Evolutionary conservation across 2,888 invertebrate genomes (phyloP), one percentile per base, ranked within the genome.

Genomic region (Linyphia triangularis): DNA sequence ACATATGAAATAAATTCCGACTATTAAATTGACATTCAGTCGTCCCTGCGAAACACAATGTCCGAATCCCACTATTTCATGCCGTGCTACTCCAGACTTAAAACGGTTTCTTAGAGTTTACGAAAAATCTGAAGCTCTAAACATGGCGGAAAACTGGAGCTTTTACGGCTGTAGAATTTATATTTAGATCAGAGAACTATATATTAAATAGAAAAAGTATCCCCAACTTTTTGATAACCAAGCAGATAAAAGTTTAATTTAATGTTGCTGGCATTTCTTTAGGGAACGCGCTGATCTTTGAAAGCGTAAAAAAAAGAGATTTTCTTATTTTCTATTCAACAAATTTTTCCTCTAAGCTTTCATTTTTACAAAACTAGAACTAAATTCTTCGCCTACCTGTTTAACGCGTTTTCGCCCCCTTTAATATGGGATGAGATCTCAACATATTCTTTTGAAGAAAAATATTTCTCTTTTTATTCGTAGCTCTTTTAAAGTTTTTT

Each of bases 181-280:
- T 84, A 84, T 67, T 82, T 70, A 63, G 79, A 79, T 59, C 59
- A 19, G 16, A 37, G 19, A 33, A 10, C 37, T 59, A 57, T 70
- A 59, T 51, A 19, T 13, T 22, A 79, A 51, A 57, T 61, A 59
- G 22, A 28, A 9, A 10, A n/a, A 61, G 61, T 13, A 43, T 22
- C 30, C 26, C 16, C 59, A 70, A 77, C 57, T 65, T 40, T 79
- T 69, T 75, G 73, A 75, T 81, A 81, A 81, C 73, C 73, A 28
- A 22, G 30, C 37, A 30, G 82, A 81, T 88, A 82, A 75, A 88
- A 88, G 59, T 82, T 88, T 82, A 88, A 88, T 88, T 81, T 88
- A 88, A 88, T 73, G 75, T 86, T 82, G 59, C 81, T 61, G 40
- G 65, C 51, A 24, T 37, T 70, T 59, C 30, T 65, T 24, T 24